Conservation (phyloP, 2,888 invertebrate genomes). For the Sialis lutaria region DNA sequence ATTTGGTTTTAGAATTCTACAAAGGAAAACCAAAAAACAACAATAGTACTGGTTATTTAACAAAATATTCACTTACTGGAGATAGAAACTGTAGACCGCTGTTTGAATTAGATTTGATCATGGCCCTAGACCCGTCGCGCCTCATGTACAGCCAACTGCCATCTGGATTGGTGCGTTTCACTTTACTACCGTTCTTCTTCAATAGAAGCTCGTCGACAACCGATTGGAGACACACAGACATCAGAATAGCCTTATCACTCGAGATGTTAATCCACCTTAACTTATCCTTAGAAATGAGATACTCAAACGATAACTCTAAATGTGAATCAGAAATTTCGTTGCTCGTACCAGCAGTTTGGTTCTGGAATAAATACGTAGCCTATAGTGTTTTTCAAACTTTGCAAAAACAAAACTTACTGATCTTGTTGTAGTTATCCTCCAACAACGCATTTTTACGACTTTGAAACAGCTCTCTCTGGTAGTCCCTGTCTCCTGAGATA, state of each 20-base stretch:
- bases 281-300: conserved; percentile 78
- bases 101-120: conserved; percentile 36
- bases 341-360: conserved; percentile 14
- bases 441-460: conserved; percentile 91
- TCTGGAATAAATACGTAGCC: conserved; percentile 10
- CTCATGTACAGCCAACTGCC: conserved; percentile 52
- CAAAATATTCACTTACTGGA: conserved; percentile 4
- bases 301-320: conserved; percentile 86
- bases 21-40: conserved; percentile 2
- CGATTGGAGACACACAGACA: conserved; percentile 87
- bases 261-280: conserved; percentile 86
- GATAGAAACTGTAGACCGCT: conserved; percentile 22
- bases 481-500: conserved; percentile 29
- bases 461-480: conserved; percentile 74
- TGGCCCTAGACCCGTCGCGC: conserved; percentile 53
- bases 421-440: conserved; percentile 83
- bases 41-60: neutral
- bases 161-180: conserved; percentile 25
- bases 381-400: neutral
- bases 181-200: conserved; percentile 45
- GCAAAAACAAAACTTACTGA: conserved; percentile 27
- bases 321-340: conserved; percentile 20
- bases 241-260: conserved; percentile 84
- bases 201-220: conserved; percentile 87
- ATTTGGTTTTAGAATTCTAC: conserved; percentile 15